Evolutionary conservation across 2,888 invertebrate species (phyloP).

Genomic region (Germaria angustata): DNA sequence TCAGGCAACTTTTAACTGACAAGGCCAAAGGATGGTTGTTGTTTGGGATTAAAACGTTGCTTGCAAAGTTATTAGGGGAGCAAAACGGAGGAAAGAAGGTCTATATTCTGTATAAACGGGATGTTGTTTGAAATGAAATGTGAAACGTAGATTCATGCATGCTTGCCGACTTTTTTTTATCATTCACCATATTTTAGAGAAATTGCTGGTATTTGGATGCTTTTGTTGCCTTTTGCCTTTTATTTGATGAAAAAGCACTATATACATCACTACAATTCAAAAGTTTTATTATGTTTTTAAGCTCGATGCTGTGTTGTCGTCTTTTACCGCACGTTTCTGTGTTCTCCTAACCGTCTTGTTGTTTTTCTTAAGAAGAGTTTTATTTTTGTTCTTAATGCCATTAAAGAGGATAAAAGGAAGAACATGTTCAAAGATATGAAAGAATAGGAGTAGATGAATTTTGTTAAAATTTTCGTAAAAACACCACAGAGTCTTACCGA

Average conservation of each 20-base stretch:
- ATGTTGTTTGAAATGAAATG: constrained; percentile 46
- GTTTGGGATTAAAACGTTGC: constrained; percentile 23
- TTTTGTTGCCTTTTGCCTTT: constrained; percentile 3
- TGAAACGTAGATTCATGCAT: constrained; percentile 30
- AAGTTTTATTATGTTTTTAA: constrained; percentile 38
- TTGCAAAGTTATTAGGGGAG: constrained; percentile 20
- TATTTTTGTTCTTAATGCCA: constrained; percentile 20
- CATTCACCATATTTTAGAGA: constrained; percentile 30
- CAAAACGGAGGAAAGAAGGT: neutral
- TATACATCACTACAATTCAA: constrained; percentile 25
- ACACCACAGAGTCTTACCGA: neutral
- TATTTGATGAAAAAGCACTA: constrained; percentile 35
- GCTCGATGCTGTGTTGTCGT: constrained; percentile 9
- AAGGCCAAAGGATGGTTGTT: constrained; percentile 64
- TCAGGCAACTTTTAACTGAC: constrained; percentile 58
- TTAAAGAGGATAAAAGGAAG: constrained; percentile 27
- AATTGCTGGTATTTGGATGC: constrained; percentile 33
- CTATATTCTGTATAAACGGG: constrained; percentile 16
- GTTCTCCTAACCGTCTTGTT: constrained; percentile 1
- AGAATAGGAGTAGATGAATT: constrained; percentile 39
- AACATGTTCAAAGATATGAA: constrained; percentile 58
- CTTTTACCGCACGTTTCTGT: neutral
- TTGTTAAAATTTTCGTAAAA: constrained; percentile 3
- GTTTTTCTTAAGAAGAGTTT: constrained; percentile 10
- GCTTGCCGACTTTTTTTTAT: constrained; percentile 2